Base-by-base conservation (phyloP, 2,797 vertebrate species). In the Sciaenops ocellatus region DNA sequence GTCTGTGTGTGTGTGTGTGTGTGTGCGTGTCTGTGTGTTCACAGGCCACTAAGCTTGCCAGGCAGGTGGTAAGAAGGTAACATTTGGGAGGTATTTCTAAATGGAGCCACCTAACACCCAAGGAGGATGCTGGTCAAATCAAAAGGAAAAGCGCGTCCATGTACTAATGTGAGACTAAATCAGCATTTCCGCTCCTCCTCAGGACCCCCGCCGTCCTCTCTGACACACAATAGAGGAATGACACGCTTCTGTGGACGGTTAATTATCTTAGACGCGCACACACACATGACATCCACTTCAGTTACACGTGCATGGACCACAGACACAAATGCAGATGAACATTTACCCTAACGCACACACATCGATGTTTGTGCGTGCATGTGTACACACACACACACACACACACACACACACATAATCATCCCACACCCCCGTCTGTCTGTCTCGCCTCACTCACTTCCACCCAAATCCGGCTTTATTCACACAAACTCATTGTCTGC, bases 151-250 rank as follows among this genome's bases (percentile, higher is more conserved):
- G 82, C 54, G 51, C 85, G 84, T 77, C 77, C 69, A 68, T 48
- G 82, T 87, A 90, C 85, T 90, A 92, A 92, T 83, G 86, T 87
- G 90, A 90, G 86, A 91, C 90, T 90, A 93, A 94, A 94, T 92
- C 90, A 90, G 91, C 90, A 93, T 93, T 94, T 95, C 93, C 90
- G 85, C 85, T 94, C 85, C 86, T 90, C 85, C 87, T 89, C 82
- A 79, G 86, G 83, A 87, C 81, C 87, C 90, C 88, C 48, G 79
- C 57, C 5, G 84, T 83, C 81, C 20, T 42, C 73, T 77, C 80
- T 78, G 80, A 90, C 86, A 89, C 87, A 94, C 93, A 94, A 94
- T 90, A 75, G 90, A 77, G 78, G 85, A 94, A 93, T 92, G 92
- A 94, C 90, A 94, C 81, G 90, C 91, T 91, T 91, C 86, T 91